Conservation (phyloP, 2,797 vertebrate genomes). For the Micromesistius poutassou region DNA sequence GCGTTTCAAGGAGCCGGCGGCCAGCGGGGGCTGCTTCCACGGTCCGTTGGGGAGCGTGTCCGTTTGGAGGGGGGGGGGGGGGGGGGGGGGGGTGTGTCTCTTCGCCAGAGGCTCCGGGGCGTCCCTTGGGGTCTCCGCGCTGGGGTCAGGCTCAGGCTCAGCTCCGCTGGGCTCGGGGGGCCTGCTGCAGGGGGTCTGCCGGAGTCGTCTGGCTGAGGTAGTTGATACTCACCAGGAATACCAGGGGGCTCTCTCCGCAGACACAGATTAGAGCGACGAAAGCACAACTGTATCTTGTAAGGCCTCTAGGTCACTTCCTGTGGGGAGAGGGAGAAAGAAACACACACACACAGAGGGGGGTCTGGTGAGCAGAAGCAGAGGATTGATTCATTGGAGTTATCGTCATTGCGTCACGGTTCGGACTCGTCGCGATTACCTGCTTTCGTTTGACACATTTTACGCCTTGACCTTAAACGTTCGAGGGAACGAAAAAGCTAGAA, state of each 20-base stretch:
- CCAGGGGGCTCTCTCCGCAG: conserved; percentile 76
- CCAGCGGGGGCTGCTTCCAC: conserved; percentile 56
- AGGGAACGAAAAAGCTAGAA: too few relatives aligned
- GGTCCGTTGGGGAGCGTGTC: too few relatives aligned
- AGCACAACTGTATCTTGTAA: conserved; percentile 87
- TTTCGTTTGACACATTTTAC: not conserved
- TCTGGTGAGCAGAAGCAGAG: not conserved
- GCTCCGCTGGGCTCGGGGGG: conserved; percentile 73
- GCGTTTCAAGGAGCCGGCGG: conserved; percentile 41
- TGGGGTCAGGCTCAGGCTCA: conserved; percentile 15
- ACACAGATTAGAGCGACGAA: conserved; percentile 81
- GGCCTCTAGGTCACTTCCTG: conserved; percentile 99
- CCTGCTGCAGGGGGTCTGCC: conserved; percentile 37
- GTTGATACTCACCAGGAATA: conserved; percentile 84
- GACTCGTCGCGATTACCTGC: not conserved
- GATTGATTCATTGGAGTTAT: not conserved
- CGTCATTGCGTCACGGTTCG: not conserved
- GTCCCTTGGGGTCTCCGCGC: conserved; percentile 23
- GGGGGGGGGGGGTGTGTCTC: too few relatives aligned
- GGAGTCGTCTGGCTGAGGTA: conserved; percentile 89
- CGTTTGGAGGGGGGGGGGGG: too few relatives aligned
- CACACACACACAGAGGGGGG: conserved; percentile 14
- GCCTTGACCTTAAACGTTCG: not conserved
- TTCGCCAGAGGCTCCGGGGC: conserved; percentile 41
- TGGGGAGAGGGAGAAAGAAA: conserved; percentile 59